These are phyloP conservation scores for Saturnia pavonia DNA, from an alignment of 2,888 invertebrate species.

Conservation along the genomic window DNA sequence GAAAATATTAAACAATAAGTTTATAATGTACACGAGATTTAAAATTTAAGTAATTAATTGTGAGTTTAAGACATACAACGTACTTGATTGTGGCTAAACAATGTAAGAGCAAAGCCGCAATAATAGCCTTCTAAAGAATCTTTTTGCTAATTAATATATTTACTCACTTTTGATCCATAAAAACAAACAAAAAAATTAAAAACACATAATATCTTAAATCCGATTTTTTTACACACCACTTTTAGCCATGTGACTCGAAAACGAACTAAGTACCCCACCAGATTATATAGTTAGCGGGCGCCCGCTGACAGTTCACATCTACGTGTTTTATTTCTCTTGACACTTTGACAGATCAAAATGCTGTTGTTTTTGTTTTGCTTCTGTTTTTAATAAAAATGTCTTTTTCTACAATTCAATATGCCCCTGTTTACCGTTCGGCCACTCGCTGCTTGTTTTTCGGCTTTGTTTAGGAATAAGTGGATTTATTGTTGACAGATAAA, in stretches of 20 bases:
- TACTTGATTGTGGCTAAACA: neutral
- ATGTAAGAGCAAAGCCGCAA: neutral
- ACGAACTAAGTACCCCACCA: neutral
- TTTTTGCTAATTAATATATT: neutral
- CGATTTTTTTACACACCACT: neutral
- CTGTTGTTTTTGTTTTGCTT: neutral
- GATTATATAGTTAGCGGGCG: neutral
- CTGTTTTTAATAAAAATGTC: conserved; percentile 7
- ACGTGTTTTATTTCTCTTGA: conserved; percentile 8
- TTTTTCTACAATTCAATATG: conserved; percentile 5
- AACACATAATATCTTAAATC: neutral
- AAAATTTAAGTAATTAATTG: too few relatives aligned
- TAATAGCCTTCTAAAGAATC: neutral
- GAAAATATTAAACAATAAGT: neutral
- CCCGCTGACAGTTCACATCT: neutral
- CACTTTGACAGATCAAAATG: conserved; percentile 5
- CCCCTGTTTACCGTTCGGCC: conserved; percentile 11
- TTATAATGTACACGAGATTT: too few relatives aligned
- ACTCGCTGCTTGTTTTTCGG: conserved; percentile 8
- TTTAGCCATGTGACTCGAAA: neutral
- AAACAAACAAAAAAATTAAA: neutral
- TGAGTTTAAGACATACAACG: neutral
- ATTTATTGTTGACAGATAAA: conserved; percentile 16
- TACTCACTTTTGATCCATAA: neutral
- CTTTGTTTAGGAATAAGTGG: conserved; percentile 16